Conservation (phyloP, 2,888 invertebrate species). For the Azorinus chamasolen region DNA sequence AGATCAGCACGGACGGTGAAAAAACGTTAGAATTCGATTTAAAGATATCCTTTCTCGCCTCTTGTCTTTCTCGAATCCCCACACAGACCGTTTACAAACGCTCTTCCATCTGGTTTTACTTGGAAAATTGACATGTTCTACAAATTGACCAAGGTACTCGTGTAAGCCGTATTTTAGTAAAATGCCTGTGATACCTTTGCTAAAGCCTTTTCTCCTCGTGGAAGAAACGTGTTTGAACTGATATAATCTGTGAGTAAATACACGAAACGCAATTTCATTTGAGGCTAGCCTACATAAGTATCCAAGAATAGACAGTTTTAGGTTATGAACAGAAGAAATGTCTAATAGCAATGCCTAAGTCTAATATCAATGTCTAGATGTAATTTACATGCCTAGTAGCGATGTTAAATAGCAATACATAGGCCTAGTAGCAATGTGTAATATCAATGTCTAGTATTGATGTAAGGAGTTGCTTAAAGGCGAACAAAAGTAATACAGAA, state of each 20-base stretch:
- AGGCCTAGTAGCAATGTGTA: too few relatives aligned
- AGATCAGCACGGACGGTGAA: too few relatives aligned
- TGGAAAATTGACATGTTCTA: background rate
- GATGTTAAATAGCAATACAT: too few relatives aligned
- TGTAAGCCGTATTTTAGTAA: background rate
- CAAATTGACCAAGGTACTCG: background rate
- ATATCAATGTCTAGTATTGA: too few relatives aligned
- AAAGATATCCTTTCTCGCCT: background rate
- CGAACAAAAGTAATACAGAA: too few relatives aligned
- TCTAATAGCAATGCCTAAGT: too few relatives aligned
- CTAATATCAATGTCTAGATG: too few relatives aligned
- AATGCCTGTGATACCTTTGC: background rate
- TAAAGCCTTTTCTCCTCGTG: background rate
- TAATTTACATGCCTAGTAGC: too few relatives aligned
- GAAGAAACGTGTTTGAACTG: background rate
- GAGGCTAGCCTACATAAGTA: background rate
- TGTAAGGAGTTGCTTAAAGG: too few relatives aligned
- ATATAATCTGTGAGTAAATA: background rate
- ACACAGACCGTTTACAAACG: background rate
- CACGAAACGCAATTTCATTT: background rate
- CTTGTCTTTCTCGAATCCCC: background rate
- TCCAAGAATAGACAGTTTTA: constrained; percentile 12
- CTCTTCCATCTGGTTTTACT: background rate
- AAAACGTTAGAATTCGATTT: background rate
- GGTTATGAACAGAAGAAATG: constrained; percentile 5